Evolutionary conservation across 2,797 vertebrate genomes (phyloP).

Genomic region (Botia almorhae): DNA sequence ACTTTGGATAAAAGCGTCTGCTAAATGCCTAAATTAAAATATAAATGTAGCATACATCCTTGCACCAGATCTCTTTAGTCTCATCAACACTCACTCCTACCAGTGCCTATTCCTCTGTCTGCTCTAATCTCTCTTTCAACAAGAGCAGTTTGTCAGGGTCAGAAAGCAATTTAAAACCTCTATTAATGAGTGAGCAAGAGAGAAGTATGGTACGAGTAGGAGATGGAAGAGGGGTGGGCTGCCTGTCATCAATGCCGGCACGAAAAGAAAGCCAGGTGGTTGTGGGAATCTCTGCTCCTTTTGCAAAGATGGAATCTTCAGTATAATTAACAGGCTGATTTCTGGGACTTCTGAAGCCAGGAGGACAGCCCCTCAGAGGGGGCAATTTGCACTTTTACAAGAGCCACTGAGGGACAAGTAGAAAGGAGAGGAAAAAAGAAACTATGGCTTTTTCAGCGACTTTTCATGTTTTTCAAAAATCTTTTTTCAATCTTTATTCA

Average conservation of each 20-base stretch:
- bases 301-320: conserved; percentile 66
- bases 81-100: conserved; percentile 49
- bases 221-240: conserved; percentile 72
- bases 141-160: conserved; percentile 81
- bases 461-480: too few relatives aligned
- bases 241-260: conserved; percentile 84
- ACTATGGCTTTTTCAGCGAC: conserved; percentile 64
- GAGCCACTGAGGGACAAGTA: conserved; percentile 73
- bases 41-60: not conserved
- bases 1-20: too few relatives aligned
- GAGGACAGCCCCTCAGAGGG: conserved; percentile 78
- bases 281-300: conserved; percentile 73
- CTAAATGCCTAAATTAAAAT: too few relatives aligned
- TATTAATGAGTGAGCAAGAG: conserved; percentile 74
- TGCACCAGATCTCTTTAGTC: conserved; percentile 35
- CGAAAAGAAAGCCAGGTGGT: conserved; percentile 83
- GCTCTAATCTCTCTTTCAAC: conserved; percentile 74
- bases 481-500: conserved; percentile 76
- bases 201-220: conserved; percentile 67
- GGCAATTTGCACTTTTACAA: conserved; percentile 84
- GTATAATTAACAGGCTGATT: conserved; percentile 81
- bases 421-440: conserved; percentile 80
- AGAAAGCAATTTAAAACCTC: conserved; percentile 89
- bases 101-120: conserved; percentile 65
- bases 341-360: conserved; percentile 66